A percentile compares a stretch with the other conserved stretches of the same genome.
These are phyloP conservation scores for Antheraea pernyi DNA, from an alignment of 1,140 invertebrate species.

Conservation along the genomic window DNA sequence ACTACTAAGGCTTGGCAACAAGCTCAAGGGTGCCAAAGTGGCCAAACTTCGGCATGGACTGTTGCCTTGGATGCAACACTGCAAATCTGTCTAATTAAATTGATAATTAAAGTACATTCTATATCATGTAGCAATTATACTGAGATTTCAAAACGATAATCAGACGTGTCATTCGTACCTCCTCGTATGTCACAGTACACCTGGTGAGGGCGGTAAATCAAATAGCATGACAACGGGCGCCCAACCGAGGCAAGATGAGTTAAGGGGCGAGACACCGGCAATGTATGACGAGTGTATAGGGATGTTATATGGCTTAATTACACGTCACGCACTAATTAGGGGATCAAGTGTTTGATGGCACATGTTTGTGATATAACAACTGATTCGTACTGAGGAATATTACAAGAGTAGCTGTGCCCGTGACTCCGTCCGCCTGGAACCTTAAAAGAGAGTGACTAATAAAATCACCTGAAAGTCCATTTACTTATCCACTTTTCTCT, in stretches of 20 bases:
- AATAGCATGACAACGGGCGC: background rate
- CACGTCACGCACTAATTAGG: slow-evolving; percentile 6
- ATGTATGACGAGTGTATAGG: background rate
- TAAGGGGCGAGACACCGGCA: background rate
- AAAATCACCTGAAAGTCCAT: too few species aligned
- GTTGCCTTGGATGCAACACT: too few species aligned
- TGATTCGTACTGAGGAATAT: too few species aligned
- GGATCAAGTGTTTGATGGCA: background rate
- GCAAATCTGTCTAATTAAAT: too few species aligned
- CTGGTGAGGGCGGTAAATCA: slow-evolving; percentile 12
- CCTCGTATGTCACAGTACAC: slow-evolving; percentile 21
- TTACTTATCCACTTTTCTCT: too few species aligned
- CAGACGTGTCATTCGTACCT: slow-evolving; percentile 42
- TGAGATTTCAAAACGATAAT: slow-evolving; percentile 37
- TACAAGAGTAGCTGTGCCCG: too few species aligned
- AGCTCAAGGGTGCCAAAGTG: too few species aligned
- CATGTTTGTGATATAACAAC: background rate
- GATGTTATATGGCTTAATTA: slow-evolving; percentile 4
- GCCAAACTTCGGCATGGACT: too few species aligned
- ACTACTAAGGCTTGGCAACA: too few species aligned
- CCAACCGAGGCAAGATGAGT: background rate
- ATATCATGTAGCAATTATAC: background rate
- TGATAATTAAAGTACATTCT: background rate
- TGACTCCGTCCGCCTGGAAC: too few species aligned
- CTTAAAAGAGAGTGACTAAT: too few species aligned